Conservation (phyloP, 2,888 invertebrate genomes). For the Terebella lapidaria region DNA sequence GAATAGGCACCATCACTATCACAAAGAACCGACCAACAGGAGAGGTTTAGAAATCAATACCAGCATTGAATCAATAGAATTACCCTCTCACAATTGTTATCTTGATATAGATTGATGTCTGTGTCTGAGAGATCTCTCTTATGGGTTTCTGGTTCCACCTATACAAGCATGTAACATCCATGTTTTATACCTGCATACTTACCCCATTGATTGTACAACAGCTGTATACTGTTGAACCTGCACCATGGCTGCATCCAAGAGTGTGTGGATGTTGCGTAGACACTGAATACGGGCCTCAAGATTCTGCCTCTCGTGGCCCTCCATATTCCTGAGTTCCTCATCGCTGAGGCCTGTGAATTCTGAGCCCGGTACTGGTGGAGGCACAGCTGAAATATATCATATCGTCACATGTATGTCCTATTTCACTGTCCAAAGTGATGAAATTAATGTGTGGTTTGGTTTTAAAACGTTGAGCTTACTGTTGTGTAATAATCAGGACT, state of each 20-base stretch:
- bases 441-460: not conserved
- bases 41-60: too few species aligned
- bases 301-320: slow-evolving; percentile 79
- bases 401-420: not conserved
- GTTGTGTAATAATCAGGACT: not conserved
- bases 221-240: slow-evolving; percentile 79
- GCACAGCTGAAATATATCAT: not conserved
- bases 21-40: too few species aligned
- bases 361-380: slow-evolving; percentile 43
- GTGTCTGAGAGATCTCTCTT: too few species aligned
- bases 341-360: slow-evolving; percentile 68
- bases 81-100: too few species aligned
- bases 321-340: slow-evolving; percentile 81
- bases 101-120: too few species aligned
- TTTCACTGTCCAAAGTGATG: not conserved
- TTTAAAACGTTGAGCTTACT: not conserved
- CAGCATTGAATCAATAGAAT: too few species aligned
- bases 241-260: slow-evolving; percentile 87
- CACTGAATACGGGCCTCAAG: slow-evolving; percentile 86
- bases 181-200: too few species aligned
- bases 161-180: too few species aligned
- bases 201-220: not conserved
- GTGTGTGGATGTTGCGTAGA: slow-evolving; percentile 76
- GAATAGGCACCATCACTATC: too few species aligned
- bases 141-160: too few species aligned